Evolutionary conservation across 2,797 vertebrate species (phyloP).

Genomic region (Triplophysa yarkandensis): DNA sequence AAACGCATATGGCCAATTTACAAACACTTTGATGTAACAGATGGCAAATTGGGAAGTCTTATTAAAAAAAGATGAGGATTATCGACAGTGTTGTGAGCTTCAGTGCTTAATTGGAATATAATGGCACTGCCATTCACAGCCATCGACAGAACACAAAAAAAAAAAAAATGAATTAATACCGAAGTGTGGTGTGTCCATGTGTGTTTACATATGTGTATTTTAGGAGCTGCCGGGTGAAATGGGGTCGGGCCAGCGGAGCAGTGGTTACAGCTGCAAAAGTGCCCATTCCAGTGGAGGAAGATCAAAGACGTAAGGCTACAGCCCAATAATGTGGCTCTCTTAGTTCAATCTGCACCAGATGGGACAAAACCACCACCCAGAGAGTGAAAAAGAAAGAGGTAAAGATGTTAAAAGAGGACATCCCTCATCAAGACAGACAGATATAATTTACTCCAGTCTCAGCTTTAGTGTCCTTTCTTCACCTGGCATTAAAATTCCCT

Average conservation of each 20-base stretch:
- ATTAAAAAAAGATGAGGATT: conserved; percentile 66
- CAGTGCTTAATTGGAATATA: conserved; percentile 76
- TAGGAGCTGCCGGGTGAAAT: conserved; percentile 62
- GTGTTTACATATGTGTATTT: conserved; percentile 50
- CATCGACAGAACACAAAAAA: conserved; percentile 62
- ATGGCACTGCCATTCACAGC: conserved; percentile 66
- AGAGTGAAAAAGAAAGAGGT: conserved; percentile 13
- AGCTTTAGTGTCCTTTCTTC: conserved; percentile 40
- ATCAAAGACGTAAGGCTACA: conserved; percentile 89
- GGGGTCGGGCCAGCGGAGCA: conserved; percentile 63
- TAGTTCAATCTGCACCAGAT: conserved; percentile 94
- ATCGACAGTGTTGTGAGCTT: conserved; percentile 68
- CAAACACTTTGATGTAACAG: conserved; percentile 39
- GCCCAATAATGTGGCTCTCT: conserved; percentile 89
- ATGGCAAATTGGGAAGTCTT: conserved; percentile 58
- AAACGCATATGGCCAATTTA: conserved; percentile 42
- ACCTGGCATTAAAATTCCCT: conserved; percentile 38
- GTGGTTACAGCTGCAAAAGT: conserved; percentile 75
- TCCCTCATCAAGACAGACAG: conserved; percentile 17
- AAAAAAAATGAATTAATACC: conserved; percentile 37
- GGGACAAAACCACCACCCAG: conserved; percentile 76
- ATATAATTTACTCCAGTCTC: conserved; percentile 9
- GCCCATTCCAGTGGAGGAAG: conserved; percentile 78
- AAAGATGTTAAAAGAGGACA: conserved; percentile 29
- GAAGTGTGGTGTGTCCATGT: conserved; percentile 15